These are phyloP conservation scores for Pithys albifrons DNA, from an alignment of 2,113 vertebrate genomes.

Conservation along the genomic window DNA sequence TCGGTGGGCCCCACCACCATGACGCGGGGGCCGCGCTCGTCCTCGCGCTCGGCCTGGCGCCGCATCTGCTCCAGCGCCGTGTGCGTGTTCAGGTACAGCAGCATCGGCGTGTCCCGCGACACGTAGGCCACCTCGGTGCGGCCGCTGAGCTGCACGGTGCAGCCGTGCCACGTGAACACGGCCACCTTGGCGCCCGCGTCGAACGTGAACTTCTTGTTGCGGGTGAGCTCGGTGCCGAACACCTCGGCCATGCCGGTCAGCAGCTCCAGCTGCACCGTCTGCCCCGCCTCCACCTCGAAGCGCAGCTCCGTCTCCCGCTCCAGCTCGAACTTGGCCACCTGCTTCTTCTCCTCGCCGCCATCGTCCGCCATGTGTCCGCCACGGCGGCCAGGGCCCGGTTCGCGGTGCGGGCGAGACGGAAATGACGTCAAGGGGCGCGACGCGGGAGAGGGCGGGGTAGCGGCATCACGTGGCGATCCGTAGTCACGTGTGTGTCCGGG, in stretches of 20 bases:
- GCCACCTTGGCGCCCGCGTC: slow-evolving; percentile 93
- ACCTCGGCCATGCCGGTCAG: slow-evolving; percentile 92
- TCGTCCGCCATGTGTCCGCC: slow-evolving; percentile 68
- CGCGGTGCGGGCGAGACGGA: background rate
- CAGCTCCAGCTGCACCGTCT: slow-evolving; percentile 90
- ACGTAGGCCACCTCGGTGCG: slow-evolving; percentile 95
- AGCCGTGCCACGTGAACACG: slow-evolving; percentile 98
- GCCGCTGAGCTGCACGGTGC: slow-evolving; percentile 89
- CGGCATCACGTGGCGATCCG: accelerated
- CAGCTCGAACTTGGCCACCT: slow-evolving; percentile 88
- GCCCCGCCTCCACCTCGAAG: slow-evolving; percentile 92
- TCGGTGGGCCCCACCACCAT: slow-evolving; percentile 96
- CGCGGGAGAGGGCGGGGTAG: accelerated
- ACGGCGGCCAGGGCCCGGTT: background rate
- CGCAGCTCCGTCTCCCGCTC: slow-evolving; percentile 96
- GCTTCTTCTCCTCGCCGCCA: slow-evolving; percentile 79
- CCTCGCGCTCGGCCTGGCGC: slow-evolving; percentile 91
- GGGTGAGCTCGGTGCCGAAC: slow-evolving; percentile 94
- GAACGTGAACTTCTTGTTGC: slow-evolving; percentile 95
- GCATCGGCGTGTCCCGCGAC: slow-evolving; percentile 96
- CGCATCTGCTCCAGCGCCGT: slow-evolving; percentile 98
- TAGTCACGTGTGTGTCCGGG: background rate
- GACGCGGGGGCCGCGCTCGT: slow-evolving; percentile 92
- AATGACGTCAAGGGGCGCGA: background rate
- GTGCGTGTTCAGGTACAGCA: slow-evolving; percentile 95